Percentiles rank a stretch among this genome's conserved stretches.
These are phyloP conservation scores for Gobio occitaniae DNA, from an alignment of 2,797 vertebrate species.

Conservation along the genomic window DNA sequence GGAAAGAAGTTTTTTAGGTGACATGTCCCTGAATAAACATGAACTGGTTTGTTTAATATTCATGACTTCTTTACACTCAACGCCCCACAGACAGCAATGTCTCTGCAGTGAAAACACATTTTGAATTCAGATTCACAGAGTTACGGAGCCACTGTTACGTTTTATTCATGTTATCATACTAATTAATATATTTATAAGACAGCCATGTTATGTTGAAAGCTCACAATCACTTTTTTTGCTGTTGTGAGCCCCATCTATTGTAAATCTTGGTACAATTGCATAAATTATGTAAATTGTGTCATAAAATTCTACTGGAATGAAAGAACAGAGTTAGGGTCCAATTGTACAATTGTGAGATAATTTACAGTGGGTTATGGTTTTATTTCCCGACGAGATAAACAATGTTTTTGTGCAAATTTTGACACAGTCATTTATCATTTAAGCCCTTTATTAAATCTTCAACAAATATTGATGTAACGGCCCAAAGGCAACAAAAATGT, in stretches of 20 bases:
- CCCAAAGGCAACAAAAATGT: neutral
- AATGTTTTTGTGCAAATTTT: neutral
- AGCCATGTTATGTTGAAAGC: neutral
- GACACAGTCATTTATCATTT: neutral
- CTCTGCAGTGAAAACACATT: slow-evolving; percentile 39
- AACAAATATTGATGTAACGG: neutral
- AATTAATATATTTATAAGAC: neutral
- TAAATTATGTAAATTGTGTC: neutral
- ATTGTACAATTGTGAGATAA: neutral
- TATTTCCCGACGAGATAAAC: neutral
- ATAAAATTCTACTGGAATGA: neutral
- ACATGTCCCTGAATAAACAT: slow-evolving; percentile 75
- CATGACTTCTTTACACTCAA: slow-evolving; percentile 75
- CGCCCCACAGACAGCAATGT: slow-evolving; percentile 39
- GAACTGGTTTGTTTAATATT: slow-evolving; percentile 78
- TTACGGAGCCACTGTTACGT: slow-evolving; percentile 2
- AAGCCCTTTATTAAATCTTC: neutral
- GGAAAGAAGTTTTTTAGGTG: slow-evolving; percentile 62
- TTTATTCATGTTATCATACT: slow-evolving; percentile 16
- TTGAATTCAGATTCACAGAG: slow-evolving; percentile 31
- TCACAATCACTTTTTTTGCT: neutral
- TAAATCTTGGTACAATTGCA: neutral
- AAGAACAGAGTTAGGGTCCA: neutral
- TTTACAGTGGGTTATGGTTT: neutral
- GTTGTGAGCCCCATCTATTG: neutral